Evolutionary conservation across 1,140 invertebrate species (phyloP).

Genomic region (Drosophila parabipectinata): DNA sequence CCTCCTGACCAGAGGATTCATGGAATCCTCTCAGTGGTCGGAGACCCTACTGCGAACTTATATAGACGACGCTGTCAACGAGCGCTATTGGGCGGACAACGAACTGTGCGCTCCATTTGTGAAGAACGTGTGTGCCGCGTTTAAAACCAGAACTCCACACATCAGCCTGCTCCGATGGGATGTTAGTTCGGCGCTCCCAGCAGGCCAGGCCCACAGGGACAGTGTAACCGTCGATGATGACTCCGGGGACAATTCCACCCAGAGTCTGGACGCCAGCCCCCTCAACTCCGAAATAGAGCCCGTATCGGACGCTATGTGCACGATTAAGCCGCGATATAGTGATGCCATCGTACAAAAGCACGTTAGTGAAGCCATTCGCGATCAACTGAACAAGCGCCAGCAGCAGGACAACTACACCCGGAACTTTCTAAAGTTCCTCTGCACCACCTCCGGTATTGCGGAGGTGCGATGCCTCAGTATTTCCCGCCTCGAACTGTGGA

Average conservation of each 20-base stretch:
- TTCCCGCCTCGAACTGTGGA: slow-evolving; percentile 94
- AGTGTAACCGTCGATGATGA: slow-evolving; percentile 85
- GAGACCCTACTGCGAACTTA: slow-evolving; percentile 92
- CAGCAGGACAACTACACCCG: slow-evolving; percentile 93
- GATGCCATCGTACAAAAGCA: slow-evolving; percentile 91
- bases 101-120: slow-evolving; percentile 96
- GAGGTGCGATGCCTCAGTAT: slow-evolving; percentile 93
- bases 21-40: slow-evolving; percentile 91
- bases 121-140: slow-evolving; percentile 95
- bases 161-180: slow-evolving; percentile 86
- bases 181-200: slow-evolving; percentile 80
- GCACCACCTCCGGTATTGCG: slow-evolving; percentile 92
- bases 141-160: slow-evolving; percentile 92
- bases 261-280: slow-evolving; percentile 61
- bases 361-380: slow-evolving; percentile 93
- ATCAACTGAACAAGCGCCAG: slow-evolving; percentile 93
- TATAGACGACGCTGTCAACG: slow-evolving; percentile 96
- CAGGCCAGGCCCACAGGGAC: slow-evolving; percentile 82
- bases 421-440: slow-evolving; percentile 94
- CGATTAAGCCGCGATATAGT: slow-evolving; percentile 86
- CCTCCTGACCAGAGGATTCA: slow-evolving; percentile 92
- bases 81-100: slow-evolving; percentile 96
- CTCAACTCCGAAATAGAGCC: slow-evolving; percentile 60
- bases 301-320: slow-evolving; percentile 50
- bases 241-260: slow-evolving; percentile 85